These are phyloP conservation scores for Hephaestus fuliginosus DNA, from an alignment of 2,797 vertebrate genomes.

Conservation along the genomic window DNA sequence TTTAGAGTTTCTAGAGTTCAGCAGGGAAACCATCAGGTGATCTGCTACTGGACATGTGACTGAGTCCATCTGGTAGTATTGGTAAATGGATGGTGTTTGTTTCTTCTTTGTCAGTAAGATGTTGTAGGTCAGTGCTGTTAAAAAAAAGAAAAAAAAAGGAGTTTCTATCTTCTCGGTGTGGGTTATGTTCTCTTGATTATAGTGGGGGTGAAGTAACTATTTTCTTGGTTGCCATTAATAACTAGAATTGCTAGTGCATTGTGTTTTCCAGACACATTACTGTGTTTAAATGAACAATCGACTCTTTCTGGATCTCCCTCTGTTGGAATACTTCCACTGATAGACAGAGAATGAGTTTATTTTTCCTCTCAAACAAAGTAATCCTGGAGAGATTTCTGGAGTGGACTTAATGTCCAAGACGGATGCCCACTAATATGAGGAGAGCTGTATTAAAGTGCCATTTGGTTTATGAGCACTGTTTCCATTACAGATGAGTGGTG, in stretches of 20 bases:
- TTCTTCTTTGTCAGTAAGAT: constrained; percentile 20
- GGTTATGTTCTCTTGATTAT: neutral
- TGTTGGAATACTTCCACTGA: neutral
- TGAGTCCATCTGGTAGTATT: constrained; percentile 11
- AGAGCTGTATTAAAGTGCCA: constrained; percentile 43
- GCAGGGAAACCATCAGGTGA: constrained; percentile 12
- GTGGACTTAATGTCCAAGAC: neutral
- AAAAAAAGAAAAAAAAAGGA: neutral
- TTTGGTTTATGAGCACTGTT: constrained; percentile 26
- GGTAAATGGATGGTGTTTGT: constrained; percentile 5
- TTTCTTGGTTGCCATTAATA: neutral
- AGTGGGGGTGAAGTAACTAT: too few relatives aligned
- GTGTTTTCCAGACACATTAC: neutral
- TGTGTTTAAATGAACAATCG: too few relatives aligned
- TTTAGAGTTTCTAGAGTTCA: constrained; percentile 19
- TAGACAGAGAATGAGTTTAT: neutral
- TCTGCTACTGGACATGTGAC: constrained; percentile 38
- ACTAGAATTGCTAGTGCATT: neutral
- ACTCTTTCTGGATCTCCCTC: neutral
- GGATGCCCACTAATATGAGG: constrained; percentile 12
- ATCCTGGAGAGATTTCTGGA: neutral
- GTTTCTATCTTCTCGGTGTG: constrained; percentile 17
- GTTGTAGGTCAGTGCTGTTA: constrained; percentile 36
- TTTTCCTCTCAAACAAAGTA: neutral
- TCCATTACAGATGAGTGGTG: constrained; percentile 17